Evolutionary conservation across 2,797 vertebrate species (phyloP).

Genomic region (Atherinosoma microstoma): DNA sequence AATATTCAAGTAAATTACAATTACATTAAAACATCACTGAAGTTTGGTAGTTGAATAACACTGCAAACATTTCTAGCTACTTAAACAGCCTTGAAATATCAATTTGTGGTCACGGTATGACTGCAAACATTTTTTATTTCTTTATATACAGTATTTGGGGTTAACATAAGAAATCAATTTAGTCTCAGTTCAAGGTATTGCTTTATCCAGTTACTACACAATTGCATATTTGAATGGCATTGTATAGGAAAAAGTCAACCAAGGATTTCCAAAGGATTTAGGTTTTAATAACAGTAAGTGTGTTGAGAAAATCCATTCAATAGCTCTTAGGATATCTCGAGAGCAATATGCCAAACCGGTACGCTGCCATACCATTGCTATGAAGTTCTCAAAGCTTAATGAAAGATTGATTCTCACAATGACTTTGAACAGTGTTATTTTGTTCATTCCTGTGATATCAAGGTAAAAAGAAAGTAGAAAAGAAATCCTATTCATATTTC

Average conservation of each 20-base stretch:
- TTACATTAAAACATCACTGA: neutral
- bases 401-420: neutral
- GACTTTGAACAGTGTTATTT: neutral
- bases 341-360: neutral
- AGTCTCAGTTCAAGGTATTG: neutral
- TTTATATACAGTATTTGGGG: neutral
- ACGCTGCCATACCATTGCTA: neutral
- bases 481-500: neutral
- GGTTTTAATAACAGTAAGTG: neutral
- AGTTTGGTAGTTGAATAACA: neutral
- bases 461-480: neutral
- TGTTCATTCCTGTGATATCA: neutral
- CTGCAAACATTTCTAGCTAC: neutral
- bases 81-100: neutral
- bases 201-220: neutral
- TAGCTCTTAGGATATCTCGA: neutral
- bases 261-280: neutral
- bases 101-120: neutral
- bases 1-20: neutral
- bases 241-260: neutral
- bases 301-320: neutral
- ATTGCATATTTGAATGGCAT: neutral
- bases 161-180: neutral
- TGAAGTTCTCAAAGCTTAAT: neutral
- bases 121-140: neutral